Evolutionary conservation across 2,113 vertebrate species (phyloP).

Genomic region (Muntiacus muntjak): DNA sequence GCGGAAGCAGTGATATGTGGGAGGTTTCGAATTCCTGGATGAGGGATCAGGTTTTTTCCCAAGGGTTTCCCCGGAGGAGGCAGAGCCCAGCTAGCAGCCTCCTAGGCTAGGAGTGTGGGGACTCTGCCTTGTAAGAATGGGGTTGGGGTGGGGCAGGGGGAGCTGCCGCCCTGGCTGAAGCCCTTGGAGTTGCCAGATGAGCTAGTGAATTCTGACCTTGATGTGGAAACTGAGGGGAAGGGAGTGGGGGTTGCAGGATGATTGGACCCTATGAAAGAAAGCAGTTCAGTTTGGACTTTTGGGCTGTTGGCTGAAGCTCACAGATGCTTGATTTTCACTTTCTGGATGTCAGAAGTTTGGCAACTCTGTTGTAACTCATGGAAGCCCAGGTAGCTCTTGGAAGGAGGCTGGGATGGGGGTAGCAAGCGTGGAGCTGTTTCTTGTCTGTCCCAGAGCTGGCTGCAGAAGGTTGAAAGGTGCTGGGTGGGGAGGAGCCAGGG

Average conservation of each 20-base stretch:
- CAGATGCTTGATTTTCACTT: background rate
- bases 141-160: accelerated
- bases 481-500: background rate
- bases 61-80: background rate
- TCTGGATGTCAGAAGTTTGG: background rate
- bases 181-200: background rate
- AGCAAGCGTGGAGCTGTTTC: accelerated
- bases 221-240: background rate
- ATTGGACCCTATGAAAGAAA: background rate
- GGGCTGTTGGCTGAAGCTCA: background rate
- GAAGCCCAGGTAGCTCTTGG: too few relatives aligned
- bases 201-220: background rate
- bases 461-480: too few relatives aligned
- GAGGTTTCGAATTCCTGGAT: background rate
- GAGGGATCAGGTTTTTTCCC: too few relatives aligned
- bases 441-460: background rate
- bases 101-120: background rate
- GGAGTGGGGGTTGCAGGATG: background rate
- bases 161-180: background rate
- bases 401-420: accelerated
- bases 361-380: background rate
- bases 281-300: background rate
- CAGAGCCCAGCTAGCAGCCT: too few relatives aligned
- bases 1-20: accelerated
- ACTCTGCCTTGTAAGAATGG: background rate